Base-by-base conservation (phyloP, 1,140 invertebrate genomes). In the Acromyrmex charruanus region DNA sequence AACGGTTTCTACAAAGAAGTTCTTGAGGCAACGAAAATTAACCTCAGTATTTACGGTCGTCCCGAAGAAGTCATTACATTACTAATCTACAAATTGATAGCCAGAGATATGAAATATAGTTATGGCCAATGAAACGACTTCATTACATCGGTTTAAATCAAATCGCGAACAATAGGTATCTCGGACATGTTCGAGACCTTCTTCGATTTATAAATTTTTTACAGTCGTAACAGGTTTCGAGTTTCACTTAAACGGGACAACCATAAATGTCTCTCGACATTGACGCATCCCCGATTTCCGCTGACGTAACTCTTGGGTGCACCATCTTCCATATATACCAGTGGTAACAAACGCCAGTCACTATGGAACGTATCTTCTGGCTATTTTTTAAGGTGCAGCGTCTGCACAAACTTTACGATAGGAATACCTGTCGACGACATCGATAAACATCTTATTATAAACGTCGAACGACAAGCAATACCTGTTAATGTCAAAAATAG, bases 201-300 rank as follows among this genome's bases (percentile, higher is more conserved):
- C 25, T 44, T n/a, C 39, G 69, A 74, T 84, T 84, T 74, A 75
- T 75, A 74, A 75, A 74, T 84, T 74, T 25, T 84, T 84, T 75
- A 84, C 14, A 14, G 14, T 51, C 69, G 80, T 84, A 84, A 84
- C 71, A 51, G 35, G 53, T 74, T 71, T 61, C 28, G 39, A 79
- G 75, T 79, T 80, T 75, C 68, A 74, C 80, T 84, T 75, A 75
- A 74, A 84, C 69, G 69, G 55, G 25, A 75, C 69, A 39, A 7
- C 39, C 80, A 61, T 75, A 84, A 84, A 84, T 74, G 80, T 84
- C 18, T n/a, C 25, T 49, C 69, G 80, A 75, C 55, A 51, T 39
- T 51, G 80, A 84, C 44, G 14, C 69, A 51, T 74, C 69, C 55
- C 25, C 80, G 80, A 84, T 84, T 75, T 84, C 55, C 69, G 69